These are phyloP conservation scores for Loris lydekkerianus DNA, from an alignment of 2,797 vertebrate species.

Conservation along the genomic window DNA sequence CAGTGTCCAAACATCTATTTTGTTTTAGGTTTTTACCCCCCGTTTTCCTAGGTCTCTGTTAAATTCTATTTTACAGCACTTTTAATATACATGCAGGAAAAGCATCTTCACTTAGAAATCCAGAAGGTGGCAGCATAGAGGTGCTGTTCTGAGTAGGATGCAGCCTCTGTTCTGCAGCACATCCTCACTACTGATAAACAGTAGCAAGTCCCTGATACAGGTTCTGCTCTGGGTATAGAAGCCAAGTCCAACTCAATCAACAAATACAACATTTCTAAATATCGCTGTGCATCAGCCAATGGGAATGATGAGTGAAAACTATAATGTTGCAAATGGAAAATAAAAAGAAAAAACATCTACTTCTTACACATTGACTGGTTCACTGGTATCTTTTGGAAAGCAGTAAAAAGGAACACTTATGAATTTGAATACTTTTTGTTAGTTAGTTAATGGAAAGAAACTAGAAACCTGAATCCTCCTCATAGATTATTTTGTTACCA, in stretches of 20 bases:
- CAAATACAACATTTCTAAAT: conserved; percentile 54
- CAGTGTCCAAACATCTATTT: background rate
- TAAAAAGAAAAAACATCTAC: conserved; percentile 12
- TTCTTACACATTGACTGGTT: background rate
- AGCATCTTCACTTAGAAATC: conserved; percentile 27
- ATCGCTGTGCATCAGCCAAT: background rate
- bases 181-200: too few relatives aligned
- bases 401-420: conserved; percentile 50
- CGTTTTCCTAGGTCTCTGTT: background rate
- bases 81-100: background rate
- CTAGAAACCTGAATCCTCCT: background rate
- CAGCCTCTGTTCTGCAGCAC: fast-evolving
- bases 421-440: conserved; percentile 1
- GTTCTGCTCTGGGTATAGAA: background rate
- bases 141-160: conserved; percentile 37
- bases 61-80: background rate
- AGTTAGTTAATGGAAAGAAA: background rate
- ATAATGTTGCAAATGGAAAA: conserved; percentile 34
- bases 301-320: conserved; percentile 22
- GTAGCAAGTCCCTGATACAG: background rate
- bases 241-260: background rate
- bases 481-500: conserved; percentile 4
- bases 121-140: conserved; percentile 90
- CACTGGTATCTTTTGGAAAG: conserved; percentile 43
- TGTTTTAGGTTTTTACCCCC: fast-evolving